These are phyloP conservation scores for Leptinotarsa haldemani DNA, from an alignment of 2,888 invertebrate species.

Conservation along the genomic window DNA sequence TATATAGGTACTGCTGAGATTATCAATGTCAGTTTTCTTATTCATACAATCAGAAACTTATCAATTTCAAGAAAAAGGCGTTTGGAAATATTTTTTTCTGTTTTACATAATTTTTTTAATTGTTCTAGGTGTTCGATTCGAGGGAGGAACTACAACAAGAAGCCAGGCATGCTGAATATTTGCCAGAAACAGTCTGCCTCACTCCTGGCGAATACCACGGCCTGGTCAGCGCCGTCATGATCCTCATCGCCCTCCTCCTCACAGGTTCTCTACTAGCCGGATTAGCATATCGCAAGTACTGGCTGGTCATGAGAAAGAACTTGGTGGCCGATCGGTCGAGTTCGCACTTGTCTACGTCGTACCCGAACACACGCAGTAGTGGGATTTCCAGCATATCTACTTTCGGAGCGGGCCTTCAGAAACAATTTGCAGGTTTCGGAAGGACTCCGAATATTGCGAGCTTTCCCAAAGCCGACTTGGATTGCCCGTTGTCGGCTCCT, in stretches of 20 bases:
- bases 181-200: conserved; percentile 80
- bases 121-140: conserved; percentile 82
- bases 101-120: no score
- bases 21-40: no score
- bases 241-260: conserved; percentile 79
- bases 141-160: conserved; percentile 78
- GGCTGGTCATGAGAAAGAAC: conserved; percentile 82
- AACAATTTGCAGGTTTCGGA: conserved; percentile 66
- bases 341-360: conserved; percentile 60
- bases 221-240: conserved; percentile 81
- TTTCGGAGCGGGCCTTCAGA: conserved; percentile 77
- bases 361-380: conserved; percentile 64
- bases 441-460: conserved; percentile 59
- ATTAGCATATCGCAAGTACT: conserved; percentile 82
- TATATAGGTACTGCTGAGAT: no score
- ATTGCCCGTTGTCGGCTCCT: conserved; percentile 58
- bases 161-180: conserved; percentile 75
- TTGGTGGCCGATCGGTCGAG: conserved; percentile 66
- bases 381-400: conserved; percentile 72
- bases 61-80: no score
- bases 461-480: conserved; percentile 57
- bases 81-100: no score
- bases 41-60: no score
- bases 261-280: conserved; percentile 80
- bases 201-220: conserved; percentile 87